Conservation (phyloP, 2,113 vertebrate species). For the Bucco capensis region DNA sequence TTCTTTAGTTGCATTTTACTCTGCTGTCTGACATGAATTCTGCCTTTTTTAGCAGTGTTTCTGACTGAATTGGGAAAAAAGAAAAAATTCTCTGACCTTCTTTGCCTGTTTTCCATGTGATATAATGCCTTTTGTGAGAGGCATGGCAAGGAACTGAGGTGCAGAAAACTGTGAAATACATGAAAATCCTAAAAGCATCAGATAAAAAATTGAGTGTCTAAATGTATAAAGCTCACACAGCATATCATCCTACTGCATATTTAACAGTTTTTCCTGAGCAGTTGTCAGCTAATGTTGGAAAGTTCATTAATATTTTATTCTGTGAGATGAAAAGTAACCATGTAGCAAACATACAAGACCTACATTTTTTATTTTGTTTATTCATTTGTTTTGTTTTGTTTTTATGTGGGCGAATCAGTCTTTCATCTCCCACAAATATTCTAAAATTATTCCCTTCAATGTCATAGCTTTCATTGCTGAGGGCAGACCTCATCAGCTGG, state of each 20-base stretch:
- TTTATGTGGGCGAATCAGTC: slow-evolving; percentile 12
- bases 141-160: background rate
- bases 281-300: slow-evolving; percentile 21
- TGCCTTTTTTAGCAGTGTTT: background rate
- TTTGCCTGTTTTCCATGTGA: background rate
- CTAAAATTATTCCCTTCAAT: slow-evolving; percentile 4
- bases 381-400: background rate
- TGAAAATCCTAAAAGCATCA: slow-evolving; percentile 27
- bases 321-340: slow-evolving; percentile 25
- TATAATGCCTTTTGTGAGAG: slow-evolving; percentile 19
- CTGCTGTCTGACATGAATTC: background rate
- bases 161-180: slow-evolving; percentile 53
- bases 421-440: background rate
- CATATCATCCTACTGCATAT: slow-evolving; percentile 25
- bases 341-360: background rate
- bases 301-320: slow-evolving; percentile 52
- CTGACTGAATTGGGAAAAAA: background rate
- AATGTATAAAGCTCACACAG: slow-evolving; percentile 26
- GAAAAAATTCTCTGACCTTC: background rate
- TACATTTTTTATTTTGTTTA: slow-evolving; percentile 32
- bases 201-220: slow-evolving; percentile 19
- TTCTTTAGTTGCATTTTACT: background rate
- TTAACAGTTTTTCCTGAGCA: slow-evolving; percentile 43
- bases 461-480: background rate
- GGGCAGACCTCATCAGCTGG: background rate